Conservation (phyloP, 1,140 invertebrate species). For the Agrypnia vestita region DNA sequence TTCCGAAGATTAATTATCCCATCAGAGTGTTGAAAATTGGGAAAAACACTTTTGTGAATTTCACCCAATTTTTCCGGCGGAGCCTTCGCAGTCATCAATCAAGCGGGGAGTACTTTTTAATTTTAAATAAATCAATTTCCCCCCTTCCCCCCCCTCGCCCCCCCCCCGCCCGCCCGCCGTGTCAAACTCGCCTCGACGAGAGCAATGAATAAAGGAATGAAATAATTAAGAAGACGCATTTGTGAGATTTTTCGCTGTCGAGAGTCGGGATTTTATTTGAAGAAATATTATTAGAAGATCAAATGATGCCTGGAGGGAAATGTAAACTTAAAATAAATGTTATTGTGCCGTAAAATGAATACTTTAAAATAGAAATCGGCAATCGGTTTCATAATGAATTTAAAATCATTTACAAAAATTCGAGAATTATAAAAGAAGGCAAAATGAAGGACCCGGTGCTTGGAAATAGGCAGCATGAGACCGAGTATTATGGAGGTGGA, state of each 20-base stretch:
- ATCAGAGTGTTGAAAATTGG: conserved; percentile 13
- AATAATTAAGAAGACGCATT: conserved; percentile 8
- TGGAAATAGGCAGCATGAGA: too few species aligned
- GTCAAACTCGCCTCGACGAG: not conserved
- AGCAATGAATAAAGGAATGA: not conserved
- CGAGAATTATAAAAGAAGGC: too few species aligned
- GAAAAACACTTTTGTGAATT: conserved; percentile 24
- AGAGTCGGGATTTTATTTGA: too few species aligned
- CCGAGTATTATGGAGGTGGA: too few species aligned
- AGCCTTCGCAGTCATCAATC: conserved; percentile 13
- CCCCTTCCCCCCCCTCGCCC: not conserved
- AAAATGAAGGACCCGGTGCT: too few species aligned
- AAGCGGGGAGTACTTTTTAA: conserved; percentile 19
- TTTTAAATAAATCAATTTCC: conserved; percentile 25
- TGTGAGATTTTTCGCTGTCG: not conserved
- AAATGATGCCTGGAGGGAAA: too few species aligned
- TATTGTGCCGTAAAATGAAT: too few species aligned
- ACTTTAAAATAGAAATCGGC: too few species aligned
- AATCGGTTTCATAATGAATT: too few species aligned
- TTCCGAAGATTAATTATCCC: conserved; percentile 16
- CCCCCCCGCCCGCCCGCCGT: not conserved
- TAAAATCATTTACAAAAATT: too few species aligned
- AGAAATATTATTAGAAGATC: too few species aligned
- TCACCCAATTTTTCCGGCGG: conserved; percentile 1
- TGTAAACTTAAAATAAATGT: too few species aligned